Base-by-base conservation (phyloP, 2,113 vertebrate species). In the Xenotilapia caudafasciata region DNA sequence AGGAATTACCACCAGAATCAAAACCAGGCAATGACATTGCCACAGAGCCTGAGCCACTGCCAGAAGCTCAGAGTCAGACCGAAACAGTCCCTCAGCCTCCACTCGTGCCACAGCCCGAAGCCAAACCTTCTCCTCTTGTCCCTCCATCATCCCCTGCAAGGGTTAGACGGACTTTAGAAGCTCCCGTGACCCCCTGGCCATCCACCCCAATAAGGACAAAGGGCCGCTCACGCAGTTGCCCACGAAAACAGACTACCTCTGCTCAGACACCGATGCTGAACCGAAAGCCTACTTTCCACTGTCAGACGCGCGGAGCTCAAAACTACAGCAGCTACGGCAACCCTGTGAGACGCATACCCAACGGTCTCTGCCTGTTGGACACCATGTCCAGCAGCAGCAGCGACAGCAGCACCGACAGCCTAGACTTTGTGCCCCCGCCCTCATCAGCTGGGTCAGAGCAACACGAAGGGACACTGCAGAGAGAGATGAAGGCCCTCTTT, bases 401-500 rank as follows among this genome's bases (percentile, higher is more conserved):
- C 83, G 91, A 95, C 79, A 95, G 93, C 85, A 97, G 96, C 92
- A 94, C 93, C 26, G 96, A 97, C 93, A 97, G 97, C 88, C 96
- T 97, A 88, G 97, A 97, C 80, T 94, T 96, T 62, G 91, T 93
- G 55, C 94, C 96, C 70, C 91, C n/a, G 83, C 88, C 86, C 83
- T 91, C 92, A 81, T 91, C 96, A 7, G 96, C 95, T 77, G 92
- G 93, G 53, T 86, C 94, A 80, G 95, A 90, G 90, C 96, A 96
- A 93, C 96, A 93, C 42, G 97, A 95, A 60, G 98, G 98, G 91
- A 98, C 98, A 65, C 96, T 98, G 62, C 98, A 99, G 96, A 96
- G 98, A 95, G 98, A 99, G 97, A 98, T 99, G 98, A 98, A 97
- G 33, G 97, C 97, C 85, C 96, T 99, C 93, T 98, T 99, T 90